Base-by-base conservation (phyloP, 1,140 invertebrate genomes). In the Colletes latitarsis region DNA sequence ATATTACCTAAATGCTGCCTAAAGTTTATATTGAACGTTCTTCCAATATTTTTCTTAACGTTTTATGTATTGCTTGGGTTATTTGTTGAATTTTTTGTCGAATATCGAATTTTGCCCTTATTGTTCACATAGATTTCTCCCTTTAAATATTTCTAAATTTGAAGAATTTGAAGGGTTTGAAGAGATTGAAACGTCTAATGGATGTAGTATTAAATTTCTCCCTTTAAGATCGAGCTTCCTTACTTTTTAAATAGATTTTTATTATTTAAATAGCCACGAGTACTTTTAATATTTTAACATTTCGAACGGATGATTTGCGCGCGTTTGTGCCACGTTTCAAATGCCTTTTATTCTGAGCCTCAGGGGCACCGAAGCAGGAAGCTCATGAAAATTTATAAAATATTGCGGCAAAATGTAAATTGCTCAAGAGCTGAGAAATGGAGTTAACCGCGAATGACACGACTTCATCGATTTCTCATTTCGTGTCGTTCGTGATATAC, bases 311-410 rank as follows among this genome's bases (percentile, higher is more conserved):
- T 69, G 43, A 70, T 70, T 77, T 62, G 58, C 62, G 41, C n/a
- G 17, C 60, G 19, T 52, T 43, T 14, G 49, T 3, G 9, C 8
- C 3, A 49, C 49, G 49, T 8, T 49, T 49, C 10, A 1, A 12
- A 0, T 0, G 49, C 49, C 43, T 43, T 9, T 43, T 9, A 67
- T 43, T 76, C 30, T 39, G 3, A 41, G 39, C 49, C 46, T 30
- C 12, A 19, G 60, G 46, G 60, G 52, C 62, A 76, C 67, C 43
- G 63, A 57, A 68, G 68, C 39, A 49, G 52, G 19, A n/a, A 39
- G 21, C 63, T 76, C 67, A 21, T 67, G 52, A 70, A 62, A 77
- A 77, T 77, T 39, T 62, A 70, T 77, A 70, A 70, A 70, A 70
- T 52, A 70, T 21, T 21, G 19, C 14, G 10, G 39, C 30, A 4